Evolutionary conservation across 2,113 vertebrate species (phyloP), one percentile per base, ranked within the genome.

Genomic region (Cairina moschata): DNA sequence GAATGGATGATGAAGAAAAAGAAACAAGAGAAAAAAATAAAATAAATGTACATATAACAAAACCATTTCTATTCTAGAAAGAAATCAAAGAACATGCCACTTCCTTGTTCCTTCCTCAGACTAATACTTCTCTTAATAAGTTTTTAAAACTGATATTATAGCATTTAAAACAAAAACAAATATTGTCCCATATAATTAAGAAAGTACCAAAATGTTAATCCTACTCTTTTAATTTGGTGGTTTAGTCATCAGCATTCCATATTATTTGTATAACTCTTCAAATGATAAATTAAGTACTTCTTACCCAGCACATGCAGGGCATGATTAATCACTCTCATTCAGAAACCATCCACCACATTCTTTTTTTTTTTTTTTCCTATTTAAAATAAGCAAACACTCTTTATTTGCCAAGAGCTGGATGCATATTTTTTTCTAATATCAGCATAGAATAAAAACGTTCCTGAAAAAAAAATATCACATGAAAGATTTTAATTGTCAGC

Each of bases 11-110:
- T 76, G 60, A 93, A 94, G 48, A 8, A 14, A 59, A 95, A 95
- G 85, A 90, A 91, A 88, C 34, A 60, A 18, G 75, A 54, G 48
- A 86, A 28, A 82, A 79, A 93, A 96, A 93, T 3, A 96, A 90
- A 93, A 93, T 85, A 94, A 91, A 67, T n/a, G 59, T 40, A 69
- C 1, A 3, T 5, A 58, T 36, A 79, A 93, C 38, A 9, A 87
- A 90, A 65, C 10, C 44, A 58, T 73, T 89, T 85, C 42, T 73
- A 63, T 50, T 58, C 74, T 38, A 90, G 85, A 82, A 92, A 89
- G 13, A 87, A 79, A 75, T 54, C 23, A 74, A 78, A 93, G 42
- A 68, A 65, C 31, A 63, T 29, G 8, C 26, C 34, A 62, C 62
- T 89, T 92, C 48, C 46, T 83, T 75, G 13, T 72, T 72, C 23